Base-by-base conservation (phyloP, 2,888 invertebrate species). In the Heliconius hortense region DNA sequence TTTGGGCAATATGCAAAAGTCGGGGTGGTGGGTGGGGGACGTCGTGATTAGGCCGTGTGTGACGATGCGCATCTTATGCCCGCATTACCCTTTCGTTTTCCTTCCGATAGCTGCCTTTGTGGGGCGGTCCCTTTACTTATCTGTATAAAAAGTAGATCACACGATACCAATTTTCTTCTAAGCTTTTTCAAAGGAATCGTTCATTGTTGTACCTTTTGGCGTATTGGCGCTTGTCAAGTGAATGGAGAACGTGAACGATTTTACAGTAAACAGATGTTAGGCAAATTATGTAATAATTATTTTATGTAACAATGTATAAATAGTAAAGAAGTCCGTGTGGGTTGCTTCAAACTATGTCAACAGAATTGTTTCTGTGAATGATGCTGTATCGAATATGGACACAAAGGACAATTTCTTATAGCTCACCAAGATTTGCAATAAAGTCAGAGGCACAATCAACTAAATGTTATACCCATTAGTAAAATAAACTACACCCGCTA, bases 71-170 rank as follows among this genome's bases (percentile, higher is more conserved):
- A 88, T 94, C 94, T 94, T 93, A 91, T 89, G 91, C 94, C 94
- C 94, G 93, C 92, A 94, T 94, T 92, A 94, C 94, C 94, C 94
- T 93, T 93, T 93, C 92, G 92, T 87, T 90, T 90, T 93, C 91
- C 93, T 93, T 93, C 94, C 93, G 93, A 93, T 93, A 92, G 89
- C 90, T 87, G 92, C 93, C 91, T 93, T 93, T 93, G 93, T 92
- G 83, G 81, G 82, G 82, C 82, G 82, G 83, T 81, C 85, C 86
- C 87, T 87, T 85, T 85, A 87, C 89, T 87, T 91, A 90, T 91
- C 91, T 89, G 84, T 82, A 82, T 83, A 82, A 86, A 84, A 85
- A 84, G 82, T 86, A 90, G 89, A 90, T 91, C 90, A 90, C 84
- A 89, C 89, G 89, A 88, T 88, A 88, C 87, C 88, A 88, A 89